Evolutionary conservation across 2,888 invertebrate genomes (phyloP), one percentile per base, ranked within the genome.

Genomic region (Hirtodrosophila histrioides): DNA sequence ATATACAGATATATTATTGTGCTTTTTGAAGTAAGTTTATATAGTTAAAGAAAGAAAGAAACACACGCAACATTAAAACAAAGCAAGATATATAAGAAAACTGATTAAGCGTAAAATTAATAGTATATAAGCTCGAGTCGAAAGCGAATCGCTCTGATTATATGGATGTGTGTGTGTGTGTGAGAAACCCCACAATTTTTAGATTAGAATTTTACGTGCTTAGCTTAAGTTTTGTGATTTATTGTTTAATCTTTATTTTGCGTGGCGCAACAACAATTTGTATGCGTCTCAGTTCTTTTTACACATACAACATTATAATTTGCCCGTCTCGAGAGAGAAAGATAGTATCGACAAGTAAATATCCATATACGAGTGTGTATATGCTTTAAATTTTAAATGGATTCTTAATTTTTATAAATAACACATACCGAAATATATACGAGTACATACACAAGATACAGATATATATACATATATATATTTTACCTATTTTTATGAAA

Each of bases 221-320:
- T 86, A 85, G 82, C 44, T 70, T 82, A 82, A 82, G 82, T 82
- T 85, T 82, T 82, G 82, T 82, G 82, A 82, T 82, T 82, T 82
- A 82, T 87, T 82, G 73, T 82, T 85, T 82, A 82, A 82, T 81
- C 78, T 60, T 68, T 69, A 70, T 70, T 63, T 45, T 58, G 58
- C 61, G 44, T 49, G 69, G 53, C 51, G 68, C 55, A 68, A n/a
- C n/a, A 69, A 44, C 29, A 8, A 53, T 45, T 56, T 54, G 48
- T 66, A 66, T 57, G 68, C 69, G 51, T 56, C 48, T 58, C 62
- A 70, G 51, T 58, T 69, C 43, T 58, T 62, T 55, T 65, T 53
- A 56, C 29, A 27, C 4, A 49, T 35, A 48, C 12, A 41, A 54
- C 39, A 49, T 37, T 12, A 8, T 31, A 7, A 1, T 63, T 63